phyloP scores from a whole-genome alignment of 2,888 invertebrate genomes.

The Philopedon plagiatum region DNA sequence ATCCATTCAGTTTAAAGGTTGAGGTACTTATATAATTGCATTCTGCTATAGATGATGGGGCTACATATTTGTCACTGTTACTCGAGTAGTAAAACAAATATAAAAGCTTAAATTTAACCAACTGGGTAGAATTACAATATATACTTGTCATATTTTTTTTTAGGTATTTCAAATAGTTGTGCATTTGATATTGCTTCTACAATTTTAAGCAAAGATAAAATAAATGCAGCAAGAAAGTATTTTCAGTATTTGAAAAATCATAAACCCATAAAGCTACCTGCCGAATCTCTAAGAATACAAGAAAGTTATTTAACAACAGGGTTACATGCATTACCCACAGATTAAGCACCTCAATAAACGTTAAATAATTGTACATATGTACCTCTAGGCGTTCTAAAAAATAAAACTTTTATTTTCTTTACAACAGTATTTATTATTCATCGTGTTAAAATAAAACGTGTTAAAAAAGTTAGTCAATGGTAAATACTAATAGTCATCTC shows the following conservation, averaged over 20 bases:
- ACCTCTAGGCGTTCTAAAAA: no score
- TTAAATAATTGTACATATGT: no score
- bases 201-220: constrained; percentile 73
- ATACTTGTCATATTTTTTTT: constrained; percentile 12
- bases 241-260: constrained; percentile 62
- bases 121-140: neutral
- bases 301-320: neutral
- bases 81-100: no score
- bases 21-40: no score
- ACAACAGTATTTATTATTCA: constrained; percentile 26
- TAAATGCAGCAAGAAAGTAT: constrained; percentile 72
- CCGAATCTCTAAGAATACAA: constrained; percentile 39
- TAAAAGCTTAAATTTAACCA: neutral
- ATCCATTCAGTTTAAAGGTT: no score
- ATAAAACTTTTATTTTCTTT: neutral
- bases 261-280: constrained; percentile 32
- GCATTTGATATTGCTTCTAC: constrained; percentile 77
- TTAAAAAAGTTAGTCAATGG: constrained; percentile 7
- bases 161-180: constrained; percentile 74
- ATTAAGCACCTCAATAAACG: neutral
- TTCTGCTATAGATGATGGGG: no score
- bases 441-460: constrained; percentile 21
- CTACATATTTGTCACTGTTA: no score
- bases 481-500: constrained; percentile 87
- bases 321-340: constrained; percentile 2